Evolutionary conservation across 2,888 invertebrate species (phyloP), one percentile per base, ranked within the genome.

Genomic region (Leptopilina drosophilae): DNA sequence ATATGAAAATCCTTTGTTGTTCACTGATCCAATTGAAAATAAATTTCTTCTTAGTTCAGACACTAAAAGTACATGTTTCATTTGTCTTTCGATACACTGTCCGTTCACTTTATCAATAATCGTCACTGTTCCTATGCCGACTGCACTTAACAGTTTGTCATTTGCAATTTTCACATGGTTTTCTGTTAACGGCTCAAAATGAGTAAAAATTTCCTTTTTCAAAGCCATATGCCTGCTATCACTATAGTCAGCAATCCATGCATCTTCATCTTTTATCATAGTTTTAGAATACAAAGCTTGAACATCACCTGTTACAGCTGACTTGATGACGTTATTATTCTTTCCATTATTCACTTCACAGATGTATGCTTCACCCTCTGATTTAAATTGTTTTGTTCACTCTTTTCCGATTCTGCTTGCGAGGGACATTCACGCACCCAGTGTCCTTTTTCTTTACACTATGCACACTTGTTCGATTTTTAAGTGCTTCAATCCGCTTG

Each of bases 61-160:
- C 1, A 83, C 82, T 12, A 40, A 73, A 5, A 84, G 77, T 1
- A 82, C 81, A 20, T 82, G 78, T 14, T 20, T 9, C 26, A 83
- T n/a, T 40, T 80, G 53, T 64, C 80, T 53, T 26, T 67, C 26
- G 53, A 6, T 26, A 78, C n/a, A 20, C 62, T 26, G 66, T 78
- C 33, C 67, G 15, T 78, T 53, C 6, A 82, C 66, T 3, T n/a
- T 26, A 15, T 77, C 82, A 7, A 40, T 12, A 40, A 84, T 77
- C 5, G 76, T 15, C 3, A 82, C 77, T 12, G 77, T 79, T 0
- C 80, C 84, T 12, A 80, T 77, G 15, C 80, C 81, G 4, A 62
- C 69, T 12, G 64, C 82, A 0, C 33, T 46, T 0, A 80, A 12
- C 7, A 75, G 15, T 56, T 56, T 76, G 15, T 78, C 77, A 46